Evolutionary conservation across 1,140 invertebrate species (phyloP).

Genomic region (Copidosoma floridanum): DNA sequence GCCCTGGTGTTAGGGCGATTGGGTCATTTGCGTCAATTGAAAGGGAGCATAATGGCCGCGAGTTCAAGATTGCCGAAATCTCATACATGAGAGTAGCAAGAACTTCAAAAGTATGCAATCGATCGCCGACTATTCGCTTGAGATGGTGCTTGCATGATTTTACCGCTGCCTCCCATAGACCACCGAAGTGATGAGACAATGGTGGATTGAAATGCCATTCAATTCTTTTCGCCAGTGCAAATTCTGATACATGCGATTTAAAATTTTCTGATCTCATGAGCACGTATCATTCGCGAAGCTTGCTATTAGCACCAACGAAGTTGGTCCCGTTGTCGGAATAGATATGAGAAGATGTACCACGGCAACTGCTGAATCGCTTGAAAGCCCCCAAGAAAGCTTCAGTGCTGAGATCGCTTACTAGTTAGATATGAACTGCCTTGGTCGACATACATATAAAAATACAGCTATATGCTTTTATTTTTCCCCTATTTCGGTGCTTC

Average conservation of each 20-base stretch:
- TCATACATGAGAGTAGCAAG: no score
- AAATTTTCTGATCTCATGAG: neutral
- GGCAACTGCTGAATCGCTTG: neutral
- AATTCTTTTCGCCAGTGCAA: neutral
- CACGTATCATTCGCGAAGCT: neutral
- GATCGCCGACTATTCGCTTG: neutral
- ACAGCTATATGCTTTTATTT: neutral
- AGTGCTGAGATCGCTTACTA: neutral
- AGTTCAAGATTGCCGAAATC: no score
- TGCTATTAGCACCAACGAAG: neutral
- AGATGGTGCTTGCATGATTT: neutral
- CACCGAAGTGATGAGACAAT: neutral
- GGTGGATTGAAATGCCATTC: neutral
- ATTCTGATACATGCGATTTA: neutral
- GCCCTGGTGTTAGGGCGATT: no score
- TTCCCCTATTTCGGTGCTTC: neutral
- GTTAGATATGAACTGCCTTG: neutral
- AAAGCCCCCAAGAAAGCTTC: neutral
- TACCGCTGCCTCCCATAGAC: neutral
- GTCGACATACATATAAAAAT: neutral
- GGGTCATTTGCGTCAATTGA: no score
- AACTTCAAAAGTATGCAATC: neutral
- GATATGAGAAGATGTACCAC: neutral
- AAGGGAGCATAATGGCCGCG: no score
- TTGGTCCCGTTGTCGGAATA: neutral